These are phyloP conservation scores for Patagioenas fasciata DNA, from an alignment of 2,113 vertebrate species.

Conservation along the genomic window DNA sequence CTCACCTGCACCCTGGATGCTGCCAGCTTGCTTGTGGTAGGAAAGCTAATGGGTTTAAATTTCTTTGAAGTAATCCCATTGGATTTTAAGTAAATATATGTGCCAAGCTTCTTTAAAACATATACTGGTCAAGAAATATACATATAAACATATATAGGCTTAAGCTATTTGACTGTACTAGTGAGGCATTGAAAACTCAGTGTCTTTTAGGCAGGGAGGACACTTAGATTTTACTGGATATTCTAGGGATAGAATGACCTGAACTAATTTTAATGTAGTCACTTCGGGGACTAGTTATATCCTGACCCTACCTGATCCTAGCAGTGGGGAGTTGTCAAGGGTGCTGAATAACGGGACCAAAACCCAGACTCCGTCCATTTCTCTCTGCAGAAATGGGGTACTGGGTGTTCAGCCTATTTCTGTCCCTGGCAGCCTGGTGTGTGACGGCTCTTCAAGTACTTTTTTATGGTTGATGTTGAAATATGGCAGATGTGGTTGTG, in stretches of 20 bases:
- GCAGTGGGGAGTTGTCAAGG: background rate
- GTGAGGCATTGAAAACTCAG: background rate
- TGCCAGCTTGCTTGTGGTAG: background rate
- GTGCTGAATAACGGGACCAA: background rate
- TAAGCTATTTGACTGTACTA: background rate
- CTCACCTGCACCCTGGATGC: background rate
- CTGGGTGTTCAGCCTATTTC: background rate
- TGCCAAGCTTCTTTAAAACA: background rate
- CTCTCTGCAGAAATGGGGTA: background rate
- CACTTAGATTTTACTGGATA: background rate
- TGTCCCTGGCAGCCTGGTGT: background rate
- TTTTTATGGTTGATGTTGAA: background rate
- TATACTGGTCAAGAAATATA: background rate
- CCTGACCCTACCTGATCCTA: background rate
- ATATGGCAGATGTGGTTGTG: background rate
- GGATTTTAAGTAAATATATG: background rate
- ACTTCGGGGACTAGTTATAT: background rate
- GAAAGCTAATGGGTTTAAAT: background rate
- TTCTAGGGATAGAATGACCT: background rate
- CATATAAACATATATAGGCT: background rate
- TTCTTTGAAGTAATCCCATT: background rate
- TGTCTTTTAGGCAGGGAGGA: background rate
- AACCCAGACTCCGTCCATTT: background rate
- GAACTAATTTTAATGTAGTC: accelerated
- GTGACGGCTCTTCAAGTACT: background rate